Percentiles rank a stretch among this genome's conserved stretches.
phyloP scores from a whole-genome alignment of 2,888 invertebrate species.

The Hetaerina titia region DNA sequence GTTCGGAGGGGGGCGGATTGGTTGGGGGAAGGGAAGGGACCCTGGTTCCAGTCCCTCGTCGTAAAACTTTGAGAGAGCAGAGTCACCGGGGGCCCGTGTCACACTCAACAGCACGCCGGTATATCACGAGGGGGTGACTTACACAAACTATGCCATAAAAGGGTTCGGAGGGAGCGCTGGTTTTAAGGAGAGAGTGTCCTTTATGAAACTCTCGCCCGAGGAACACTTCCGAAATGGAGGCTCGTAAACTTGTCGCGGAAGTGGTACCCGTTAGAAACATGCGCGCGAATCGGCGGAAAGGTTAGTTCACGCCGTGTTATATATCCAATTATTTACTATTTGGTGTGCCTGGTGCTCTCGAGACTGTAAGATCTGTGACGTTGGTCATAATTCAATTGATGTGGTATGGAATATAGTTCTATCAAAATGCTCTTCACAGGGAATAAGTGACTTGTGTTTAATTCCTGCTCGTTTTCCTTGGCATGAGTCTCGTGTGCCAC shows the following conservation, averaged over 20 bases:
- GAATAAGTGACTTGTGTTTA: too few relatives aligned
- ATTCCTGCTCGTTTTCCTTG: too few relatives aligned
- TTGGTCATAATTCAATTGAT: not conserved
- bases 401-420: too few relatives aligned
- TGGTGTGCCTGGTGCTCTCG: not conserved
- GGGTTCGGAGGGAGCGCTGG: not conserved
- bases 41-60: not conserved
- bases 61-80: not conserved
- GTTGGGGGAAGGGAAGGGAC: not conserved
- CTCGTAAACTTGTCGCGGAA: conserved; percentile 7
- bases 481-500: too few relatives aligned
- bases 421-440: too few relatives aligned
- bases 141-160: not conserved
- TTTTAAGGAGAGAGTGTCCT: not conserved
- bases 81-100: not conserved
- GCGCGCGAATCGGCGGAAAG: not conserved
- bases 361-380: not conserved
- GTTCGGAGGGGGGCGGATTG: not conserved
- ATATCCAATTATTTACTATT: not conserved
- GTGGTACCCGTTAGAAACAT: not conserved
- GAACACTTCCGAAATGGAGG: conserved; percentile 3
- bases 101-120: not conserved
- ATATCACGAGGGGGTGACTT: not conserved
- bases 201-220: not conserved
- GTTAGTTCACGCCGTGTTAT: not conserved